A percentile compares a stretch with the other conserved stretches of the same genome.
phyloP scores from a whole-genome alignment of 2,888 invertebrate genomes.

The Drosophila colorata region DNA sequence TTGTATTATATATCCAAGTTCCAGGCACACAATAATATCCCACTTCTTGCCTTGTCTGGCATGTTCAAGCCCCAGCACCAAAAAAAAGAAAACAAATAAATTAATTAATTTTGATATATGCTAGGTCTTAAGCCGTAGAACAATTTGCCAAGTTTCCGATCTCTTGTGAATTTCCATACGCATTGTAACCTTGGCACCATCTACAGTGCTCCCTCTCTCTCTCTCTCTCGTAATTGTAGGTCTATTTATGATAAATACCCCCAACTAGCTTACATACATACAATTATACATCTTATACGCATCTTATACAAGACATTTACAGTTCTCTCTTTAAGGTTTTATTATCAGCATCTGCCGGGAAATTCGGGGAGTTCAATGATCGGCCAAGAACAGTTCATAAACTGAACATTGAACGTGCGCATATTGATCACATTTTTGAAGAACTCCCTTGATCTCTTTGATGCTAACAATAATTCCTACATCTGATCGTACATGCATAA shows the following conservation, averaged over 20 bases:
- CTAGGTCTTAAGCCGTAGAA: slow-evolving; percentile 20
- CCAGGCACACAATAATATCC: slow-evolving; percentile 38
- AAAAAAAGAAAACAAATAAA: not conserved
- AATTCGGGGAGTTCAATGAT: not conserved
- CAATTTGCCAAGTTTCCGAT: slow-evolving; percentile 12
- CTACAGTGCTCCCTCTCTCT: slow-evolving; percentile 13
- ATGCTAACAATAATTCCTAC: slow-evolving; percentile 22
- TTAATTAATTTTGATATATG: not conserved
- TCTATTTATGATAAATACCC: slow-evolving; percentile 31
- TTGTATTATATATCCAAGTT: slow-evolving; percentile 19
- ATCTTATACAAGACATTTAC: slow-evolving; percentile 16
- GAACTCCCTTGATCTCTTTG: not conserved
- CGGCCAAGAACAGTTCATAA: not conserved
- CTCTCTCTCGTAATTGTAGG: slow-evolving; percentile 25
- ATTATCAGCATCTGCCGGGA: slow-evolving; percentile 32
- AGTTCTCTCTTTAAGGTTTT: slow-evolving; percentile 1
- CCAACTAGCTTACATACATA: slow-evolving; percentile 45
- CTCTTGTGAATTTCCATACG: slow-evolving; percentile 3
- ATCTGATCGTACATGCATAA: slow-evolving; percentile 25
- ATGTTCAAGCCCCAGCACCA: slow-evolving; percentile 42
- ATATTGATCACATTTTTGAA: no score
- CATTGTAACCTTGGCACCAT: slow-evolving; percentile 49
- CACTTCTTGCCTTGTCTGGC: slow-evolving; percentile 32
- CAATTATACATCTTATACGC: slow-evolving; percentile 22
- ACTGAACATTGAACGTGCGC: not conserved